Conservation (phyloP, 2,113 vertebrate species). For the Ochotona princeps region DNA sequence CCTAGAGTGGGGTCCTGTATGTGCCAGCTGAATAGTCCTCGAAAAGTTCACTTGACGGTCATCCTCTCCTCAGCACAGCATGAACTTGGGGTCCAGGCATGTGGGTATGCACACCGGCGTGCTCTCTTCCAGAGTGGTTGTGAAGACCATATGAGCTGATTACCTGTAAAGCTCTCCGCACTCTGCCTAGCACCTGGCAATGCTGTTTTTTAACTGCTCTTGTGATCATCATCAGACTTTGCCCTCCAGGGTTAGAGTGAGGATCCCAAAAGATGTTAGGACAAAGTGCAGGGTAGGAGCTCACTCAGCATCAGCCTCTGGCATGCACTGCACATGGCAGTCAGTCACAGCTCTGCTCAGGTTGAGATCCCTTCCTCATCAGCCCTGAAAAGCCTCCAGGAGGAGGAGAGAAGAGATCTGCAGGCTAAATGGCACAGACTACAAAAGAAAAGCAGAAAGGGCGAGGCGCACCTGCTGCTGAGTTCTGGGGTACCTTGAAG, state of each 20-base stretch:
- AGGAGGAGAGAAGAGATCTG: neutral
- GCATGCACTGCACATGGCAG: neutral
- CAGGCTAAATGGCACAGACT: too few species aligned
- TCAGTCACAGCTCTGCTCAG: neutral
- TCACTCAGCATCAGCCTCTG: accelerated
- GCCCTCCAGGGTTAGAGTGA: neutral
- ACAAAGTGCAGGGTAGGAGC: neutral
- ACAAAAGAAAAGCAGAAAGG: neutral
- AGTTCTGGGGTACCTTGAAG: neutral
- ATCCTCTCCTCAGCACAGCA: neutral
- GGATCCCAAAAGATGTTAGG: neutral
- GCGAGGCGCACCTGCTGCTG: neutral
- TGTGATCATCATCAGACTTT: neutral
- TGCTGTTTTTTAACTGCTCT: neutral
- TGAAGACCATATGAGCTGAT: neutral
- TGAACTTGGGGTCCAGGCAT: neutral
- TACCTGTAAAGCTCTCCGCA: neutral
- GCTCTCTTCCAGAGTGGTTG: neutral
- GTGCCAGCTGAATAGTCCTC: neutral
- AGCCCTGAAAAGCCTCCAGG: neutral
- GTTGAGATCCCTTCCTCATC: neutral
- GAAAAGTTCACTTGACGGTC: neutral
- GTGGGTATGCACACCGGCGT: neutral
- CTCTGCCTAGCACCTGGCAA: neutral
- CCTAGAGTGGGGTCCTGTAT: neutral